A percentile compares a stretch with the other conserved stretches of the same genome.
These are phyloP conservation scores for Leucophenga varia DNA, from an alignment of 1,140 invertebrate species.

Conservation along the genomic window DNA sequence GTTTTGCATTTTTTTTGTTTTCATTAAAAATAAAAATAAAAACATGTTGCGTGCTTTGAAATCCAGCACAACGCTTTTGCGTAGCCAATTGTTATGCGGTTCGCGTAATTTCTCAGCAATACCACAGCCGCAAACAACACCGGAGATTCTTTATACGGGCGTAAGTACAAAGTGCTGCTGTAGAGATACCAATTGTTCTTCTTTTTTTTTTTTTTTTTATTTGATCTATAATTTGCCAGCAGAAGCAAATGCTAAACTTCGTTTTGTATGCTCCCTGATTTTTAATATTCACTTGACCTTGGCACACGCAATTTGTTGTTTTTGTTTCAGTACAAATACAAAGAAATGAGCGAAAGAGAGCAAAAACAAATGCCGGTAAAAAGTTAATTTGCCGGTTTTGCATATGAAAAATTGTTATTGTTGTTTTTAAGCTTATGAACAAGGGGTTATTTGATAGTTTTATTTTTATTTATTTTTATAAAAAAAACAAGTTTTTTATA, in stretches of 20 bases:
- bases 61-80: constrained; percentile 28
- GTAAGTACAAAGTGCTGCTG: constrained; percentile 39
- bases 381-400: too few relatives aligned
- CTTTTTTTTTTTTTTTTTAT: background rate
- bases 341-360: too few relatives aligned
- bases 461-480: too few relatives aligned
- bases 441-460: too few relatives aligned
- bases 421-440: too few relatives aligned
- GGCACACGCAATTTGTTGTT: background rate
- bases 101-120: constrained; percentile 28
- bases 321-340: constrained; percentile 7
- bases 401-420: too few relatives aligned
- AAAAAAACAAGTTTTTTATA: too few relatives aligned
- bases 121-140: constrained; percentile 39
- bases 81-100: constrained; percentile 24
- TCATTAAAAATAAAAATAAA: background rate
- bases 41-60: constrained; percentile 45
- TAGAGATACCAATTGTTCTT: too few relatives aligned
- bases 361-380: too few relatives aligned
- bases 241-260: background rate
- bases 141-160: constrained; percentile 46
- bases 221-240: background rate
- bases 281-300: background rate
- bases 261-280: background rate
- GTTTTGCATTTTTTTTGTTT: too few relatives aligned